Evolutionary conservation across 1,140 invertebrate species (phyloP).

Genomic region (Drosophila pseudoananassae): DNA sequence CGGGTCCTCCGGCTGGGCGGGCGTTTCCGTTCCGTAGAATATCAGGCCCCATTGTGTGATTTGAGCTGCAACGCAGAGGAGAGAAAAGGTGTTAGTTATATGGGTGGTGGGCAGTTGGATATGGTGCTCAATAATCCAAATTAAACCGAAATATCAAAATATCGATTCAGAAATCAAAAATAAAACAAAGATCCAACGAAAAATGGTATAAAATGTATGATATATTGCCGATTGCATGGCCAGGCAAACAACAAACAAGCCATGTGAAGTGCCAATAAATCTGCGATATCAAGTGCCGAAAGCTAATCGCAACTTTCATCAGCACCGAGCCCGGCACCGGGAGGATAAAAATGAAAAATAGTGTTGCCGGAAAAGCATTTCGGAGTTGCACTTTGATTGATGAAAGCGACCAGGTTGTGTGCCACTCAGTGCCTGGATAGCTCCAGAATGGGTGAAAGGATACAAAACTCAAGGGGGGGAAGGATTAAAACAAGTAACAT

Average conservation of each 20-base stretch:
- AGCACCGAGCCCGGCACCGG: constrained; percentile 1
- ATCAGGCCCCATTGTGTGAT: constrained; percentile 89
- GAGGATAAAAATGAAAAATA: constrained; percentile 62
- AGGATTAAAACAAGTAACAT: background rate
- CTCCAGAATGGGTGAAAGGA: constrained; percentile 5
- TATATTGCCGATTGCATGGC: constrained; percentile 45
- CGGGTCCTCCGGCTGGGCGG: constrained; percentile 85
- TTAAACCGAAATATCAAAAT: constrained; percentile 26
- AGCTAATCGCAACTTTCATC: constrained; percentile 60
- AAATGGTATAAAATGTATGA: constrained; percentile 47
- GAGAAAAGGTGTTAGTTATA: constrained; percentile 23
- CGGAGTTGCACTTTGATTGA: constrained; percentile 62
- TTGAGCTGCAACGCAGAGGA: constrained; percentile 81
- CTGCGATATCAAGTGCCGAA: constrained; percentile 66
- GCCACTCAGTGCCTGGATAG: constrained; percentile 34
- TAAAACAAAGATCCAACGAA: constrained; percentile 41
- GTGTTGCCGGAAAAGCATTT: constrained; percentile 35
- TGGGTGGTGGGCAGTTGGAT: background rate
- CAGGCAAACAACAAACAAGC: constrained; percentile 31
- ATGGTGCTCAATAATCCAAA: constrained; percentile 13
- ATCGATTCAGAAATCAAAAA: constrained; percentile 37
- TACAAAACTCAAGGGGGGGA: background rate
- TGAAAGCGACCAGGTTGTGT: constrained; percentile 44
- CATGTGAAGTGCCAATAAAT: constrained; percentile 54
- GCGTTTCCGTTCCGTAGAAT: constrained; percentile 90